Base-by-base conservation (phyloP, 2,888 invertebrate species). In the Campoplex capitator region DNA sequence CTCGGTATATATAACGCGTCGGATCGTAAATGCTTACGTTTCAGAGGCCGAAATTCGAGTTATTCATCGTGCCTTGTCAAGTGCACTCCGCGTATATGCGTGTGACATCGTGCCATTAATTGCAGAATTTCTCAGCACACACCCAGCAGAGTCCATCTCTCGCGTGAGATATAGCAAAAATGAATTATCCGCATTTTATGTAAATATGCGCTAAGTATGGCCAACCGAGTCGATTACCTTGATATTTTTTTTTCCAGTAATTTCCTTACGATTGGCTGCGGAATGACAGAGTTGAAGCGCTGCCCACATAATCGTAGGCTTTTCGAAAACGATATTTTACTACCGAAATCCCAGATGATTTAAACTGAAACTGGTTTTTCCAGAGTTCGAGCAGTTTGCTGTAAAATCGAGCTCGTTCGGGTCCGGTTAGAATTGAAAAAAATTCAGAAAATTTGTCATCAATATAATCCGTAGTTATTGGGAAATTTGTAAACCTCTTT, bases 191-290 rank as follows among this genome's bases (percentile, higher is more conserved):
- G n/a, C 23, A 23, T 54, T 54, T 23, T 13, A 13, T 45, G 1
- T 45, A 13, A 11, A 45, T 13, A 45, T 1, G 38, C 4, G 6
- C 4, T 1, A 38, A 38, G 23, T 23, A 23, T 23, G 23, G 23
- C 23, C 23, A 23, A 0, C 23, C 23, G 23, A 23, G 23, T 23
- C 23, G 23, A 23, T 23, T 23, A 23, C 23, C 23, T 23, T 23
- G 23, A 23, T 23, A 23, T 23, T 23, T 11, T 71, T 71, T 32
- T 38, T 13, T 6, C 28, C 16, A 38, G 38, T 62, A 65, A 71
- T 81, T 77, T 77, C 35, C 73, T 77, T 73, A 67, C 65, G 71
- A 77, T 76, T 71, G 71, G 71, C 45, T 6, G 68, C 23, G 23
- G 23, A 23, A 23, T 23, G 23, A 23, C 23, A 23, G 23, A 23